Percentiles rank a stretch among this genome's conserved stretches.
These are phyloP conservation scores for Ptychodera flava DNA, from an alignment of 35 echinoderm and acorn worm genomes.

Conservation along the genomic window DNA sequence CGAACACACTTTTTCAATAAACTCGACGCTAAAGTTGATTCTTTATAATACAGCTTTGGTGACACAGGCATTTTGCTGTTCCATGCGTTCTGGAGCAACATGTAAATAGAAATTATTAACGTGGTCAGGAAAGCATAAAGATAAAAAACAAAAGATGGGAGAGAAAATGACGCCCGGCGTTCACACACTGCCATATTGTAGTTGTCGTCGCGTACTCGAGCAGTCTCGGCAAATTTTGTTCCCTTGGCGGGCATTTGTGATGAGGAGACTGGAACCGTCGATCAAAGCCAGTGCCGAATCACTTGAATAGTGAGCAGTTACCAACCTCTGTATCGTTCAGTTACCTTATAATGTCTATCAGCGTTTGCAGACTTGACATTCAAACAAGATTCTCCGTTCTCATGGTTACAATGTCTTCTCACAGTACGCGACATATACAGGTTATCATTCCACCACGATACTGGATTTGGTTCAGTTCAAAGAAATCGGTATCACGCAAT, in stretches of 20 bases:
- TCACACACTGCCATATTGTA: not conserved
- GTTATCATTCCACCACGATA: too few species aligned
- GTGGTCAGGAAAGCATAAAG: not conserved
- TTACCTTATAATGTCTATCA: too few species aligned
- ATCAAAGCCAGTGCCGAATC: too few species aligned
- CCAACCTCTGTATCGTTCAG: too few species aligned
- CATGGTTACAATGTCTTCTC: too few species aligned
- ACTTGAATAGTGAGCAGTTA: too few species aligned
- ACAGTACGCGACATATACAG: too few species aligned
- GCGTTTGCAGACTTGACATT: too few species aligned
- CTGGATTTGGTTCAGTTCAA: too few species aligned
- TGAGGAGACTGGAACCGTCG: too few species aligned
- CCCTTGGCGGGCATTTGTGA: not conserved
- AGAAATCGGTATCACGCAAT: too few species aligned
- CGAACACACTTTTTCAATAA: not conserved
- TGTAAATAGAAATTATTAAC: not conserved
- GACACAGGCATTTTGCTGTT: not conserved
- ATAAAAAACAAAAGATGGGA: not conserved
- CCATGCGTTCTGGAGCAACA: not conserved
- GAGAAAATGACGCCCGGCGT: not conserved
- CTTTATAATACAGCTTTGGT: not conserved
- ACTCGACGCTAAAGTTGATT: slow-evolving; percentile 2
- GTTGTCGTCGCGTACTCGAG: not conserved
- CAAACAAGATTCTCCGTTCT: too few species aligned
- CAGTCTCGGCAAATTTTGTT: not conserved